Evolutionary conservation across 2,888 invertebrate species (phyloP).

Genomic region (Heterodera filipjevi): DNA sequence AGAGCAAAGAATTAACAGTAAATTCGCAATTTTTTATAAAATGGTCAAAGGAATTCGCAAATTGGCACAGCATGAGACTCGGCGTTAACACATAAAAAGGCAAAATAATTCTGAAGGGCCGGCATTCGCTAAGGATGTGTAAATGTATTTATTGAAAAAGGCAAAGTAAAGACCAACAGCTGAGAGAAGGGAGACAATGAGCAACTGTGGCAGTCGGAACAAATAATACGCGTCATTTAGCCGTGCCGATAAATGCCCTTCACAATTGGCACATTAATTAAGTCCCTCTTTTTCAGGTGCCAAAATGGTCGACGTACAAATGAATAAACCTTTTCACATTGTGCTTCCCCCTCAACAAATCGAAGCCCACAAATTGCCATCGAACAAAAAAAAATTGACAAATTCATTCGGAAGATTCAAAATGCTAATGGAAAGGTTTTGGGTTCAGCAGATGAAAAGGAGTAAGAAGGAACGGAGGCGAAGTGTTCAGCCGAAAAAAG

Average conservation of each 20-base stretch:
- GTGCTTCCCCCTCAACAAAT: neutral
- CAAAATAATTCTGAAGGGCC: too few relatives aligned
- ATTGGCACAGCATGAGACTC: neutral
- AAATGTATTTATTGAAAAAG: too few relatives aligned
- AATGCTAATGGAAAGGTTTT: neutral
- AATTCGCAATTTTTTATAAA: too few relatives aligned
- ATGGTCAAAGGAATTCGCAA: neutral
- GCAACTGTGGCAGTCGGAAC: too few relatives aligned
- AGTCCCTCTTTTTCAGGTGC: neutral
- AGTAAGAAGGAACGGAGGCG: neutral
- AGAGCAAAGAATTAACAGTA: too few relatives aligned
- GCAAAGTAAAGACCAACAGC: too few relatives aligned
- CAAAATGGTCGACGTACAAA: neutral
- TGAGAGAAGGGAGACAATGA: too few relatives aligned
- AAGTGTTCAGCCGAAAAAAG: neutral
- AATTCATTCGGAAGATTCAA: neutral
- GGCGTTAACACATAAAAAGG: too few relatives aligned
- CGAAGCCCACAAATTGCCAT: neutral
- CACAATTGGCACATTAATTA: too few relatives aligned
- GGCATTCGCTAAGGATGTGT: too few relatives aligned
- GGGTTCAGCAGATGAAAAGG: neutral
- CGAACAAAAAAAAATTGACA: neutral
- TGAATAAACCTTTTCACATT: neutral
- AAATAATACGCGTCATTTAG: too few relatives aligned
- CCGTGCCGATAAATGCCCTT: too few relatives aligned